Percentiles rank a stretch among this genome's conserved stretches.
Conservation (phyloP, 2,888 invertebrate species). For the Sericinus montela region DNA sequence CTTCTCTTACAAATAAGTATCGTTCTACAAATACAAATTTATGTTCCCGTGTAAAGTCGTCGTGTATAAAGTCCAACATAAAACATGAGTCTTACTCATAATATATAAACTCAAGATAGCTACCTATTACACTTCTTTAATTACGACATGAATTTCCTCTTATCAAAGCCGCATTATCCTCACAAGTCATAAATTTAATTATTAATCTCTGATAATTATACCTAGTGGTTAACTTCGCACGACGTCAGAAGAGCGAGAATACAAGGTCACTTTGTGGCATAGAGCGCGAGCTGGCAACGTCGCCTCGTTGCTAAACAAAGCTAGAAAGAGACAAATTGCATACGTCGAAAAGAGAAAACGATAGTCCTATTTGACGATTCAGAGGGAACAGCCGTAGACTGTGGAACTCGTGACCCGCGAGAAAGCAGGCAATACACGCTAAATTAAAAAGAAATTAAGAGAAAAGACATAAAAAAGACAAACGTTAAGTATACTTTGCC, state of each 20-base stretch:
- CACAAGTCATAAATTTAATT: conserved; percentile 33
- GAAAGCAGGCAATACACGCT: conserved; percentile 61
- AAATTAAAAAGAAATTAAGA: conserved; percentile 49
- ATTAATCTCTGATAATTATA: conserved; percentile 49
- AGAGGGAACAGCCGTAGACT: conserved; percentile 68
- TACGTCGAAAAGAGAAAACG: conserved; percentile 43
- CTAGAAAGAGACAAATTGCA: conserved; percentile 21
- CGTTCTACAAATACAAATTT: too few relatives aligned
- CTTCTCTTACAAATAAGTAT: too few relatives aligned
- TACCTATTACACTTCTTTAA: too few relatives aligned
- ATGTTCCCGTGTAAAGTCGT: too few relatives aligned
- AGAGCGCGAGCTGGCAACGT: conserved; percentile 54
- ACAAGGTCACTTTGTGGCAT: conserved; percentile 61
- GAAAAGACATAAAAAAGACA: too few relatives aligned
- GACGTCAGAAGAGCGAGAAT: conserved; percentile 49
- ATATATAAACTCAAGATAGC: too few relatives aligned
- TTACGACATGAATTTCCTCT: too few relatives aligned
- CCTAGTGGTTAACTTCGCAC: conserved; percentile 41
- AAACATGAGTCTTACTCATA: too few relatives aligned
- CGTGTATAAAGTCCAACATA: too few relatives aligned
- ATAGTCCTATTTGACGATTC: conserved; percentile 63
- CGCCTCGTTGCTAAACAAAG: conserved; percentile 43
- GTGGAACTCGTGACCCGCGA: conserved; percentile 70
- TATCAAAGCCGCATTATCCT: too few relatives aligned
- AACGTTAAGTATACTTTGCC: too few relatives aligned